Conservation (phyloP, 2,113 vertebrate species). For the Ciconia stormi region DNA sequence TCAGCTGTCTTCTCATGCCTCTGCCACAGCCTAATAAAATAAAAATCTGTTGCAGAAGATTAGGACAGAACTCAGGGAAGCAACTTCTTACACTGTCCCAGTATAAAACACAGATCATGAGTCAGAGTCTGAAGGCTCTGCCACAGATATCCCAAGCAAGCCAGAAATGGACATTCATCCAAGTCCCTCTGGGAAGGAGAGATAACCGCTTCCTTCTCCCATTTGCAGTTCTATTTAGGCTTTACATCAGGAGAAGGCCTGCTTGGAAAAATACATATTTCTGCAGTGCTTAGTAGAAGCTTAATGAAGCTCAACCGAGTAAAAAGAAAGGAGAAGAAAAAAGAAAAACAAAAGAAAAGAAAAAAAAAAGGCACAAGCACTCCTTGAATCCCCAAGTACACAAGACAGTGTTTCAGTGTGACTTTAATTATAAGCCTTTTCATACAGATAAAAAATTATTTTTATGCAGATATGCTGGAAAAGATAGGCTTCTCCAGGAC, state of each 20-base stretch:
- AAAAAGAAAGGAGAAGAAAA: neutral
- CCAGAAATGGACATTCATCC: neutral
- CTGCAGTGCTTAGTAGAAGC: neutral
- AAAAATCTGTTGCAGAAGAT: neutral
- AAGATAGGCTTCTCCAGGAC: neutral
- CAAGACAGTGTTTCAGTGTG: neutral
- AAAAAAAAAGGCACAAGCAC: neutral
- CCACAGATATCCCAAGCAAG: neutral
- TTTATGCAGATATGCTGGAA: neutral
- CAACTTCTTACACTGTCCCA: neutral
- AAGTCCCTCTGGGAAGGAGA: neutral
- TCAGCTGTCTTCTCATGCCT: neutral
- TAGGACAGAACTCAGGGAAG: neutral
- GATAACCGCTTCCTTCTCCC: neutral
- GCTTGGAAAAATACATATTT: neutral
- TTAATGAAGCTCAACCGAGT: neutral
- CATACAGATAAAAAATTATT: neutral
- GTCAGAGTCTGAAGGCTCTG: constrained; percentile 3
- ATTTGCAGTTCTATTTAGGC: neutral
- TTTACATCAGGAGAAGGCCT: neutral
- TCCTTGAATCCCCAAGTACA: neutral
- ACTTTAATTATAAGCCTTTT: neutral
- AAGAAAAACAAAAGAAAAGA: too few relatives aligned
- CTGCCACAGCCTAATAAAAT: neutral
- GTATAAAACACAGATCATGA: constrained; percentile 6